A percentile compares a stretch with the other conserved stretches of the same genome.
Conservation (phyloP, 2,888 invertebrate species). For the Andrena bicolor region DNA sequence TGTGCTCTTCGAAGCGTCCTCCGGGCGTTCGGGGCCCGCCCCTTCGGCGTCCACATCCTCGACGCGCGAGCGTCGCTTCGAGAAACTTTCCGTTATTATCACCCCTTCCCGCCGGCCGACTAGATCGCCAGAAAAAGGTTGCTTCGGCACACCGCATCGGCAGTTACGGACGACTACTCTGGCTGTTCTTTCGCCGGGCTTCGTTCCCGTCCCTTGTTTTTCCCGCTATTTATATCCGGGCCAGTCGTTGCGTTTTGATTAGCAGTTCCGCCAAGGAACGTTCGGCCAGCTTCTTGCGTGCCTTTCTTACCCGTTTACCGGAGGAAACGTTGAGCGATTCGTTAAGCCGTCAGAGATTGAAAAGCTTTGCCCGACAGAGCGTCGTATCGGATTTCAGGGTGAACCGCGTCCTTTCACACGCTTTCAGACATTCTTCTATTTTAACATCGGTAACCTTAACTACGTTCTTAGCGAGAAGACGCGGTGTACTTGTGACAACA, state of each 20-base stretch:
- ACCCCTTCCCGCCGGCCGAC: constrained; percentile 47
- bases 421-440: background rate
- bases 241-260: constrained; percentile 48
- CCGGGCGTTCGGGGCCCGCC: constrained; percentile 20
- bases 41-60: constrained; percentile 43
- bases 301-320: background rate
- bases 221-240: constrained; percentile 29
- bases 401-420: constrained; percentile 10
- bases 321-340: constrained; percentile 15
- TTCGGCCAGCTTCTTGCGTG: constrained; percentile 7
- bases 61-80: constrained; percentile 38
- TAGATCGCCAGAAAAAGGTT: constrained; percentile 63
- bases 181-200: constrained; percentile 42
- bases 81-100: constrained; percentile 73
- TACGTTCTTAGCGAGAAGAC: too few species aligned
- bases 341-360: constrained; percentile 32
- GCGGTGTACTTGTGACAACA: too few species aligned
- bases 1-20: constrained; percentile 60
- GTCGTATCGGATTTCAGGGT: constrained; percentile 1
- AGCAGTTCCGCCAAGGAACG: constrained; percentile 27
- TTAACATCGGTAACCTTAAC: too few species aligned
- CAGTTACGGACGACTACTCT: constrained; percentile 67
- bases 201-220: constrained; percentile 39
- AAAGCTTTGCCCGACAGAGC: constrained; percentile 35
- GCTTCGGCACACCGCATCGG: constrained; percentile 49